phyloP scores from a whole-genome alignment of 2,113 vertebrate genomes.

The Hemichromis elongatus region DNA sequence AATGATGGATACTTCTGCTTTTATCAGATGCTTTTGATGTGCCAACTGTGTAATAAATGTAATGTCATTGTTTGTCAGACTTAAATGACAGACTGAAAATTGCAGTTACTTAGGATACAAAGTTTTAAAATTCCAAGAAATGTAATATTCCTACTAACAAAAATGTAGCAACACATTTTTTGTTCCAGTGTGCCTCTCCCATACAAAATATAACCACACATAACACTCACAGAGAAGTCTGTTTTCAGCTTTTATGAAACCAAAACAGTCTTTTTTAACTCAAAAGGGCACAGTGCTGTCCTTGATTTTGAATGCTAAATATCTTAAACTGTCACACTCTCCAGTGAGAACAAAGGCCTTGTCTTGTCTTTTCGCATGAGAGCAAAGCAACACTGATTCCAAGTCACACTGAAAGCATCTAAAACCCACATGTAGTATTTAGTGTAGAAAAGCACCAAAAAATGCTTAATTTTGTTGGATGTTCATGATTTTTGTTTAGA shows the following conservation, averaged over 20 bases:
- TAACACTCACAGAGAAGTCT: background rate
- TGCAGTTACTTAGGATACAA: background rate
- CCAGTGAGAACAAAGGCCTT: conserved; percentile 26
- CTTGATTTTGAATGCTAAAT: conserved; percentile 44
- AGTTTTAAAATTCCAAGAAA: background rate
- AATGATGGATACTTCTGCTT: conserved; percentile 16
- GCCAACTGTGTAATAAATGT: conserved; percentile 32
- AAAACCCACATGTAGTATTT: background rate
- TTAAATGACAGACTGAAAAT: conserved; percentile 13
- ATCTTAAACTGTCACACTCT: conserved; percentile 37
- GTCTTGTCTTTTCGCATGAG: conserved; percentile 19
- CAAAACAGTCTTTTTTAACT: conserved; percentile 1
- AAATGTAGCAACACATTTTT: background rate
- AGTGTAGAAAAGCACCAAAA: background rate
- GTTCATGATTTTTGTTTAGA: background rate
- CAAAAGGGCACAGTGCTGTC: conserved; percentile 6
- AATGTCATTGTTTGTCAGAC: conserved; percentile 35
- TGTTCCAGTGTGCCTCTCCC: background rate
- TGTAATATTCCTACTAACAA: background rate
- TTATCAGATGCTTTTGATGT: conserved; percentile 30
- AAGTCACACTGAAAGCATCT: conserved; percentile 10
- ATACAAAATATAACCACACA: background rate
- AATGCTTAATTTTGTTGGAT: background rate
- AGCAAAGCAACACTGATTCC: conserved; percentile 17
- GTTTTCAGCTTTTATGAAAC: background rate